Percentiles rank a stretch among this genome's conserved stretches.
Conservation (phyloP, 2,888 invertebrate genomes). For the Dioctria rufipes region DNA sequence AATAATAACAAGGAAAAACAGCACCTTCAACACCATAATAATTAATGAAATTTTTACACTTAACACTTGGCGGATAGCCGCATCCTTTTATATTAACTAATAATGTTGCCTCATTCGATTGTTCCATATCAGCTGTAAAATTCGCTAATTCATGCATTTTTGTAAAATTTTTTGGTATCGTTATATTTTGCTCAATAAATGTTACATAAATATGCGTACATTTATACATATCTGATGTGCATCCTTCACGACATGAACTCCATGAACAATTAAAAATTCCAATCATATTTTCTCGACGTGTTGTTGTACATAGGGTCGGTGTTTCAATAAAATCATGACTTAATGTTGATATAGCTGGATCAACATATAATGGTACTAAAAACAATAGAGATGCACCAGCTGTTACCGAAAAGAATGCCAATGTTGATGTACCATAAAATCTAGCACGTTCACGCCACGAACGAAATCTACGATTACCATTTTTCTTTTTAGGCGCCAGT, state of each 20-base stretch:
- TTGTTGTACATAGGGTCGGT: slow-evolving; percentile 87
- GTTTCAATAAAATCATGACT: slow-evolving; percentile 89
- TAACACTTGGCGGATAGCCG: slow-evolving; percentile 90
- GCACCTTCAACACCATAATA: slow-evolving; percentile 83
- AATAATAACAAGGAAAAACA: slow-evolving; percentile 90
- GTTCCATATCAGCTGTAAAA: slow-evolving; percentile 69
- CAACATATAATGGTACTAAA: slow-evolving; percentile 83
- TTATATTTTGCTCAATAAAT: slow-evolving; percentile 71
- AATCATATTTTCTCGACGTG: slow-evolving; percentile 86
- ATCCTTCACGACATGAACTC: slow-evolving; percentile 92
- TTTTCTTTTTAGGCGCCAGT: slow-evolving; percentile 74
- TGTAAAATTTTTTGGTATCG: slow-evolving; percentile 70
- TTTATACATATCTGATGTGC: slow-evolving; percentile 84
- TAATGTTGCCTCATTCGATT: slow-evolving; percentile 74
- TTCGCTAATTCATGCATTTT: slow-evolving; percentile 64
- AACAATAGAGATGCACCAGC: slow-evolving; percentile 82
- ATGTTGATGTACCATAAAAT: slow-evolving; percentile 80
- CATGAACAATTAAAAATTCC: slow-evolving; percentile 92
- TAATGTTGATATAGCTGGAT: slow-evolving; percentile 90
- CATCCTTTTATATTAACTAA: slow-evolving; percentile 93
- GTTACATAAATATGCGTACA: slow-evolving; percentile 79
- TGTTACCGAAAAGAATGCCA: slow-evolving; percentile 80
- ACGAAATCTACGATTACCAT: slow-evolving; percentile 73
- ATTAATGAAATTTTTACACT: slow-evolving; percentile 83
- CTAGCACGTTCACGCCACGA: slow-evolving; percentile 78